These are phyloP conservation scores for Epizoanthus stellaris DNA, from an alignment of 92 coral and sea anemone species.

Conservation along the genomic window DNA sequence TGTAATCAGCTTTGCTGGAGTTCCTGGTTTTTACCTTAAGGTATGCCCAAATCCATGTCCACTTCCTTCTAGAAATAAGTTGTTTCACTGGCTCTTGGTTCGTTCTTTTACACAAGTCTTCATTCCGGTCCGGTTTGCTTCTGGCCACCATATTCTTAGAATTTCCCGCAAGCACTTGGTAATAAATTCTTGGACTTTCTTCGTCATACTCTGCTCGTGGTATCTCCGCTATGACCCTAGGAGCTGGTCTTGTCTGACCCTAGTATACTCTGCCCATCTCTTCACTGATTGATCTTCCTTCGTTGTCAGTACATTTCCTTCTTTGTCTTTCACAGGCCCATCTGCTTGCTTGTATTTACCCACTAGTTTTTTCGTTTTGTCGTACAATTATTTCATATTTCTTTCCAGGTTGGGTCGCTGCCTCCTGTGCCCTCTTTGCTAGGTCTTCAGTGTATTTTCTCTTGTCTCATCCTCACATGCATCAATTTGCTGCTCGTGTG, in stretches of 20 bases:
- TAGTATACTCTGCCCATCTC: slow-evolving; percentile 28
- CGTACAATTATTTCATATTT: slow-evolving; percentile 28
- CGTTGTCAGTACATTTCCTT: slow-evolving; percentile 3
- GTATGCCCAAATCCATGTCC: no score
- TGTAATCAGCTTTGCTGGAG: no score
- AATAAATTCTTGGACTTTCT: no score
- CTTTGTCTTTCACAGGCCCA: slow-evolving; percentile 16
- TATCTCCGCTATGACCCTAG: slow-evolving; percentile 19
- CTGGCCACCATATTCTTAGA: no score
- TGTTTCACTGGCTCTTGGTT: no score
- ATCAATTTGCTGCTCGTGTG: slow-evolving; percentile 30
- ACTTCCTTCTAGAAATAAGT: no score
- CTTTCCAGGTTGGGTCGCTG: slow-evolving; percentile 17
- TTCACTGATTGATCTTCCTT: background rate
- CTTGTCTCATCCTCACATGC: slow-evolving; percentile 12
- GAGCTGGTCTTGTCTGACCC: slow-evolving; percentile 26
- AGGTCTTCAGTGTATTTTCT: slow-evolving; percentile 12
- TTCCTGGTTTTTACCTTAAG: no score
- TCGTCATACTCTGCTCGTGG: no score
- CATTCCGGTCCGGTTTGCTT: no score
- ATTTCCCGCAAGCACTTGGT: no score
- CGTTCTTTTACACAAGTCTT: no score
- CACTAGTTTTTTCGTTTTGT: slow-evolving; percentile 31
- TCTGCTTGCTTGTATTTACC: slow-evolving; percentile 2
- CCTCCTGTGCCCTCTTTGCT: slow-evolving; percentile 36